Base-by-base conservation (phyloP, 1,140 invertebrate species). In the Latrodectus geometricus region DNA sequence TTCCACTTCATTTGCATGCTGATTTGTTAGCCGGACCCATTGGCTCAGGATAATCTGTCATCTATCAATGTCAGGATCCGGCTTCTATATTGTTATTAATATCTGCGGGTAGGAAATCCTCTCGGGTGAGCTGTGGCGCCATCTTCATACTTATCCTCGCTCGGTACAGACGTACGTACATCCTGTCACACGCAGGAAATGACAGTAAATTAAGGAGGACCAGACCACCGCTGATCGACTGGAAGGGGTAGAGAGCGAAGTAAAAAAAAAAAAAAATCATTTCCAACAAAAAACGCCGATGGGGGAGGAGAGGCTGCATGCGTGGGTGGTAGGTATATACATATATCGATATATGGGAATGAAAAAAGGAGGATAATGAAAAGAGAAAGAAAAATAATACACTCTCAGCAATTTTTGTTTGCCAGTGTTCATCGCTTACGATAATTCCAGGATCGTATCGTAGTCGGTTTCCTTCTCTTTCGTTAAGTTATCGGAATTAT, bases 1-100 rank as follows among this genome's bases (percentile, higher is more conserved):
- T 86, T 86, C 84, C 84, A 79, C 75, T 86, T 86, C 84, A 86
- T 86, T 86, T 86, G 76, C 84, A 86, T 86, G 76, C 84, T 86
- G 84, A 86, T 86, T 86, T 86, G 84, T 86, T 79, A 79, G 84
- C 76, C 52, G 84, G 76, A 79, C 52, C 84, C 84, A 86, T 86
- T 79, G 83, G 76, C 76, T 86, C 75, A 79, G 56, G 84, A 86
- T 79, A 79, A 86, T 86, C 75, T 79, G 54, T 50, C 84, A 86
- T 86, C 76, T 79, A 86, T 86, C 84, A 86, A 66, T 86, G 84
- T 86, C 84, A 86, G 69, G 68, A 78, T 79, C 84, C 76, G 76
- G 75, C 75, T 84, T 86, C 84, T 86, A 86, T 79, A 86, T 86
- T 86, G 84, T 86, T 86, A 86, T 86, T 86, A 86, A 86, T 86